A percentile compares a stretch with the other conserved stretches of the same genome.
phyloP scores from a whole-genome alignment of 2,888 invertebrate genomes.

The Aelia acuminata region DNA sequence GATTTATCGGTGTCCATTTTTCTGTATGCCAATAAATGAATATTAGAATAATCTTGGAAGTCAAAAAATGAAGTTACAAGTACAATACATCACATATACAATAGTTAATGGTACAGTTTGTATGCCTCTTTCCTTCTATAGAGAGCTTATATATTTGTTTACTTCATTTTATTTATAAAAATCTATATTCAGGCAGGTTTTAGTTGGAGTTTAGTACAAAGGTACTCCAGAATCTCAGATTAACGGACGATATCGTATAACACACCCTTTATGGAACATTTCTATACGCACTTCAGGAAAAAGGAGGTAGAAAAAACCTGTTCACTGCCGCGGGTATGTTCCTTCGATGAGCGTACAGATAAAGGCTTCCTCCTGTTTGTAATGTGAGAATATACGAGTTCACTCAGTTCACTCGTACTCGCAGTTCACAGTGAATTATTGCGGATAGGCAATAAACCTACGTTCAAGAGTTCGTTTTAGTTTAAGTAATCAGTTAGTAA shows the following conservation, averaged over 20 bases:
- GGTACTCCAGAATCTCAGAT: not conserved
- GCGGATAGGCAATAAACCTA: not conserved
- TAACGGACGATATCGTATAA: conserved; percentile 10
- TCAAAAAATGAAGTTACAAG: too few species aligned
- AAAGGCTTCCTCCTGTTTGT: not conserved
- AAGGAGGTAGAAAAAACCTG: not conserved
- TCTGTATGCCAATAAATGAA: too few species aligned
- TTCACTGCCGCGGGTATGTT: not conserved
- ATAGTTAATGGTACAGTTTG: too few species aligned
- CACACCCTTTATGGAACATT: conserved; percentile 29
- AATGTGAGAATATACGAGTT: conserved; percentile 2
- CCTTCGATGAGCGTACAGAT: not conserved
- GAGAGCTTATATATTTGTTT: too few species aligned
- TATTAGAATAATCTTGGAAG: too few species aligned
- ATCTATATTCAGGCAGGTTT: too few species aligned
- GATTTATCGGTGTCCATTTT: too few species aligned
- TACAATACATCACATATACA: too few species aligned
- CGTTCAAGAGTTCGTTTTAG: not conserved
- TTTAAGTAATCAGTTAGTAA: not conserved
- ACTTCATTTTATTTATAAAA: not conserved
- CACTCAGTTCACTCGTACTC: too few species aligned
- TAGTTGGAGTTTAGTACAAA: not conserved
- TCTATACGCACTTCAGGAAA: not conserved
- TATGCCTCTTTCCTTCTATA: too few species aligned
- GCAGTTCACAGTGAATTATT: not conserved